Conservation (phyloP, 2,113 vertebrate species). For the Myocastor coypus region DNA sequence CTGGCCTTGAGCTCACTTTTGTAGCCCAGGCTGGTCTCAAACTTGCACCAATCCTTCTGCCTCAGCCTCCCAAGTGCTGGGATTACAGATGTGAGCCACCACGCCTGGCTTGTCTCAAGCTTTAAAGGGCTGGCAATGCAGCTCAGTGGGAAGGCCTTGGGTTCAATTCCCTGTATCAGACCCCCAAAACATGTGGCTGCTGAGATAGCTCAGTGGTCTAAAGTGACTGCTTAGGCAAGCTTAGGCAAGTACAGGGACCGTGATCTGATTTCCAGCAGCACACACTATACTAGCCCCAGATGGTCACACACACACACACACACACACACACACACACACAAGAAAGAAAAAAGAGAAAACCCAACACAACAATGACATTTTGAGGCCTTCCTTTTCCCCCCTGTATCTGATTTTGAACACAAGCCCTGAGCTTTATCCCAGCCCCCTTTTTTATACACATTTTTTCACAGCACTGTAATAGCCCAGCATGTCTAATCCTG, state of each 20-base stretch:
- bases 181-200: too few relatives aligned
- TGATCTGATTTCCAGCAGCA: too few relatives aligned
- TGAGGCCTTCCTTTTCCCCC: not conserved
- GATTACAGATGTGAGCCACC: too few relatives aligned
- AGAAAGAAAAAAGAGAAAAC: too few relatives aligned
- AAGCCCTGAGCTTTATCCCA: not conserved
- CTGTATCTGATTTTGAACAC: not conserved
- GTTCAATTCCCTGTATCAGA: not conserved
- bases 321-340: fast-evolving
- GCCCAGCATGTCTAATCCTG: not conserved
- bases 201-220: too few relatives aligned
- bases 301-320: too few relatives aligned
- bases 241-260: not conserved
- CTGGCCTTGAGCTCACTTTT: too few relatives aligned
- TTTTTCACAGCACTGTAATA: not conserved
- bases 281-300: too few relatives aligned
- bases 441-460: not conserved
- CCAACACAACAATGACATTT: not conserved
- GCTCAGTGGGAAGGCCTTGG: not conserved
- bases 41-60: too few relatives aligned
- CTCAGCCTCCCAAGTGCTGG: too few relatives aligned
- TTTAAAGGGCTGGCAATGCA: not conserved
- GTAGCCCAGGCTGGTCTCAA: too few relatives aligned
- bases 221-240: too few relatives aligned
- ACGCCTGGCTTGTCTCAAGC: not conserved